phyloP scores from a whole-genome alignment of 2,113 vertebrate genomes.

The Osmerus mordax region DNA sequence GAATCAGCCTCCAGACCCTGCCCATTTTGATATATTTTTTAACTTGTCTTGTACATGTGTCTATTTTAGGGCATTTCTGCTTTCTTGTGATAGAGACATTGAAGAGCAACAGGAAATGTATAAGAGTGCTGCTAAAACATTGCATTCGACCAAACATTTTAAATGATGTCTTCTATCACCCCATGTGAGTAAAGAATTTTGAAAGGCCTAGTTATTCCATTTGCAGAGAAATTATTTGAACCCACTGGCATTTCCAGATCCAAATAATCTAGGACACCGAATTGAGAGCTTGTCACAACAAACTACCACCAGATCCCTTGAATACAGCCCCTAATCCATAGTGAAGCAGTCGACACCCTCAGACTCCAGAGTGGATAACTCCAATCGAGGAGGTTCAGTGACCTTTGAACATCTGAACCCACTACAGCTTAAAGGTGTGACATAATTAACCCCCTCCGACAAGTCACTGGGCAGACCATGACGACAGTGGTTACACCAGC shows the following conservation, averaged over 20 bases:
- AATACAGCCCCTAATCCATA: neutral
- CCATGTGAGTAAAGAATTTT: too few relatives aligned
- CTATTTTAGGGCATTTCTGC: too few relatives aligned
- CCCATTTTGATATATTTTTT: too few relatives aligned
- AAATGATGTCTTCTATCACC: too few relatives aligned
- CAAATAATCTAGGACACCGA: neutral
- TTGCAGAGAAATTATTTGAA: neutral
- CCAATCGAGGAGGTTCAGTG: neutral
- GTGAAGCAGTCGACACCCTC: neutral
- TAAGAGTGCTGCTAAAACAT: too few relatives aligned
- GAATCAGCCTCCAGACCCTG: too few relatives aligned
- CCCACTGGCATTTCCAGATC: neutral
- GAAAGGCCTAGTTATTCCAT: neutral
- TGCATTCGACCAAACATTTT: too few relatives aligned
- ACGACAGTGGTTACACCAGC: slow-evolving; percentile 8
- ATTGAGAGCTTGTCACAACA: neutral
- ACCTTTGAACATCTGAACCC: neutral
- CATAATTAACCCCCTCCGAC: neutral
- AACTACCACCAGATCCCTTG: neutral
- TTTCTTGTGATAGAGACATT: too few relatives aligned
- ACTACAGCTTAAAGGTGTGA: neutral
- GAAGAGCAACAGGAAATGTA: too few relatives aligned
- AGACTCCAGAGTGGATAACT: neutral
- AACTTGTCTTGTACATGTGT: too few relatives aligned
- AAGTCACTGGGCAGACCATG: slow-evolving; percentile 6